Base-by-base conservation (phyloP, 2,113 vertebrate species). In the Lophochroa leadbeateri region DNA sequence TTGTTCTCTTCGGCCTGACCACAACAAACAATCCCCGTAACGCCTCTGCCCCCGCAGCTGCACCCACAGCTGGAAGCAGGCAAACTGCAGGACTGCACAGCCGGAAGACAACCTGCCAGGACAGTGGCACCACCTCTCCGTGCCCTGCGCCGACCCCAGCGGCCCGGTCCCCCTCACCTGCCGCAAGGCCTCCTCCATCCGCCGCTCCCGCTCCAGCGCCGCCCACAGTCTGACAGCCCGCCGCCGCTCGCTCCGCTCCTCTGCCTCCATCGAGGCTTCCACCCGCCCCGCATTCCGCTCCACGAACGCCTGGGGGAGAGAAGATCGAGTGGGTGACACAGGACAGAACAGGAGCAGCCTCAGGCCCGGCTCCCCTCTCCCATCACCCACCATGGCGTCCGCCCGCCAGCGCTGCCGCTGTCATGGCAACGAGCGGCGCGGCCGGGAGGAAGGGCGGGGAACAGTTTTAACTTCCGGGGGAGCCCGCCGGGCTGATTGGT, bases 1-100 rank as follows among this genome's bases (percentile, higher is more conserved):
- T 80, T 97, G 37, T 96, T 97, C 96, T 99, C 98, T 83, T 99
- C 98, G 19, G 97, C 98, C 99, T 99, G 71, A 21, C 2, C 17
- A 20, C 25, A 75, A 25, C 39, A 39, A 31, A 16, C 13, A 6
- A 7, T 13, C 49, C 33, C 77, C 11, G 0, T 5, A 7, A 7
- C 75, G 4, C 1, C 33, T 14, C 52, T 2, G 9, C 7, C 15
- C 49, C 49, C 8, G 49, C 33, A 13, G 55, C 31, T 20, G 49
- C 37, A 23, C 3, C 7, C 37, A 29, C 37, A 8, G 28, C 11
- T 17, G 24, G 37, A 13, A 41, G 9, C 76, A 55, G 11, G 11
- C 20, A 35, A 37, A 25, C 20, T 6, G 14, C 58, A 46, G 39
- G 46, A 29, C 33, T 4, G 13, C 13, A 44, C 57, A n/a, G 33